Base-by-base conservation (phyloP, 2,888 invertebrate species). In the Chalcosyrphus nemorum region DNA sequence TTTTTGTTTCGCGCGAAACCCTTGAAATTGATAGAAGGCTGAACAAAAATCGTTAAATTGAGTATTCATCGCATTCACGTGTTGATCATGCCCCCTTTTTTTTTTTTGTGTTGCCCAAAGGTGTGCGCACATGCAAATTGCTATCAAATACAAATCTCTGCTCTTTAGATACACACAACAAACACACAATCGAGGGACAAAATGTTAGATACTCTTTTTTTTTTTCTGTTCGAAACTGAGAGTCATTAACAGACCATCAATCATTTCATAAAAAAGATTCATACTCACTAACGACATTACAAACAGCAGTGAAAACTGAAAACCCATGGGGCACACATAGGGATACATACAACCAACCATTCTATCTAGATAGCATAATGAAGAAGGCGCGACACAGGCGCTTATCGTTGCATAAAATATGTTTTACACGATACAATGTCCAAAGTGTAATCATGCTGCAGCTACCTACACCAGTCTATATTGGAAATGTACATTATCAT, bases 361-460 rank as follows among this genome's bases (percentile, higher is more conserved):
- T n/a, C 54, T 15, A 45, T 27, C 45, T 5, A 59, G 21, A 41
- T 24, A 59, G 21, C 1, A 32, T 11, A 11, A 38, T 41, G 19
- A 32, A 32, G 65, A 59, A 78, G 65, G 65, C 84, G 68, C 68
- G 78, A 84, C 84, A 84, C 70, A 24, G 65, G 74, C 84, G 70
- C 84, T 84, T 84, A 84, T 84, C 84, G 80, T 84, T 80, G 84
- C 84, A 84, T 75, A 84, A 80, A 84, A 80, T 84, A 84, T 84
- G 80, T 84, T 80, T 54, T 29, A 84, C 84, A 78, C 59, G 84
- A 75, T 68, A 68, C 70, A 68, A n/a, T 52, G 77, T 66, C 66
- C 61, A 17, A 35, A 5, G n/a, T 70, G 43, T 38, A 68, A 68
- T 70, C 78, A 70, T 59, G 63, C 77, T n/a, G n/a, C n/a, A n/a